phyloP scores from a whole-genome alignment of 2,888 invertebrate genomes.

The Megaustenia siamemsis region DNA sequence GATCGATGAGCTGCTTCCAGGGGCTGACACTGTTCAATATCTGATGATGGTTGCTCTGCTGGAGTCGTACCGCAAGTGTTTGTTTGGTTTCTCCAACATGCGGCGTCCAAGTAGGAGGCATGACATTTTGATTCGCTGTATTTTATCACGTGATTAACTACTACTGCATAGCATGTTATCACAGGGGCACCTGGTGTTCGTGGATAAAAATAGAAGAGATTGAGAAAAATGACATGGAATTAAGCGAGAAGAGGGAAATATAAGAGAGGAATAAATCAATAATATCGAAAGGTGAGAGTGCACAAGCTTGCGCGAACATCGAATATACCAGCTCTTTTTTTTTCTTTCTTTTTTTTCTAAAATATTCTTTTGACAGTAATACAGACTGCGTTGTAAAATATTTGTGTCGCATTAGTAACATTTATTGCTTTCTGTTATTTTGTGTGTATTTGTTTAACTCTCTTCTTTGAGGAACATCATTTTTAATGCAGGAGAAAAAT shows the following conservation, averaged over 20 bases:
- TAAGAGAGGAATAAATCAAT: background rate
- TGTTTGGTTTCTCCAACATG: background rate
- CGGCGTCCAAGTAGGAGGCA: background rate
- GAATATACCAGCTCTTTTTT: no score
- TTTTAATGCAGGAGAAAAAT: no score
- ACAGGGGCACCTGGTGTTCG: background rate
- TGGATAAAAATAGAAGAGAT: background rate
- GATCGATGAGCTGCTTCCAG: conserved; percentile 2
- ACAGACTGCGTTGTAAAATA: no score
- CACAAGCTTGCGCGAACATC: no score
- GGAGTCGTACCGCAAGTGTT: background rate
- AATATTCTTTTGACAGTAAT: no score
- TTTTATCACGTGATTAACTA: background rate
- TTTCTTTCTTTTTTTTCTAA: no score
- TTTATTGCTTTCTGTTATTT: no score
- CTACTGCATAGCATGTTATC: background rate
- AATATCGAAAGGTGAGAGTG: no score
- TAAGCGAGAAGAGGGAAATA: background rate
- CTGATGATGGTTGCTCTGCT: background rate
- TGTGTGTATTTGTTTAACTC: no score
- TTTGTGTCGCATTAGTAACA: no score
- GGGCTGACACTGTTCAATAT: background rate
- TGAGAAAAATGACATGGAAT: background rate
- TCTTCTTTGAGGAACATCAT: no score
- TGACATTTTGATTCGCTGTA: background rate